phyloP scores from a whole-genome alignment of 2,888 invertebrate genomes.

The Drosophila anomelani region DNA sequence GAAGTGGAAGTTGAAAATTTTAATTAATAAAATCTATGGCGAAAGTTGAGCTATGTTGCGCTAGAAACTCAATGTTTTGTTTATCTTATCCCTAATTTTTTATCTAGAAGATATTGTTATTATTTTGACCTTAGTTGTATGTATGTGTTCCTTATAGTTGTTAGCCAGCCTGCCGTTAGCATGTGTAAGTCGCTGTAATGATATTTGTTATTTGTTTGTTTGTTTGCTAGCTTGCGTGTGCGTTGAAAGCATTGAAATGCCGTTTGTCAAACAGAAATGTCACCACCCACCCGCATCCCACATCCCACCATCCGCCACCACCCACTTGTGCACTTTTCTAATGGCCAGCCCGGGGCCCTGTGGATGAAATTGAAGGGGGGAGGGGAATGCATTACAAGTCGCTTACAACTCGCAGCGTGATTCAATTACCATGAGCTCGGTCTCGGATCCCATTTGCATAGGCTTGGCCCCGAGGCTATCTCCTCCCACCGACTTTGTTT shows the following conservation, averaged over 20 bases:
- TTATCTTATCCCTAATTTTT: no score
- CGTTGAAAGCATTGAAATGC: constrained; percentile 74
- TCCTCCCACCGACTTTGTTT: constrained; percentile 28
- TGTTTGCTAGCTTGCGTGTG: constrained; percentile 61
- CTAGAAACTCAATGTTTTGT: no score
- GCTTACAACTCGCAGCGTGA: constrained; percentile 75
- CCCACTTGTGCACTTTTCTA: constrained; percentile 71
- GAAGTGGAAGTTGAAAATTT: background rate
- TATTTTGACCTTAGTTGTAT: background rate
- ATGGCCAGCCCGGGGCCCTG: constrained; percentile 47
- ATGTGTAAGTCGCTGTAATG: constrained; percentile 76
- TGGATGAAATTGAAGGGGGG: background rate
- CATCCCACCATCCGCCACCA: background rate
- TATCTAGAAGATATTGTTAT: background rate
- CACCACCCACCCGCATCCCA: background rate
- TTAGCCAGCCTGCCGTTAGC: constrained; percentile 68
- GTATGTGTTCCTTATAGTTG: constrained; percentile 52
- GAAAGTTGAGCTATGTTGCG: background rate
- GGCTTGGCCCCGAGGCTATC: constrained; percentile 51
- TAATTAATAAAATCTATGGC: background rate
- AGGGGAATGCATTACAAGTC: constrained; percentile 62
- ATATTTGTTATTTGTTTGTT: constrained; percentile 66
- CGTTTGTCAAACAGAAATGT: constrained; percentile 58
- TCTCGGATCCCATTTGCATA: constrained; percentile 70
- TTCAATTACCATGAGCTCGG: constrained; percentile 73